Base-by-base conservation (phyloP, 92 coral and sea anemone genomes). In the Phymanthus crucifer region DNA sequence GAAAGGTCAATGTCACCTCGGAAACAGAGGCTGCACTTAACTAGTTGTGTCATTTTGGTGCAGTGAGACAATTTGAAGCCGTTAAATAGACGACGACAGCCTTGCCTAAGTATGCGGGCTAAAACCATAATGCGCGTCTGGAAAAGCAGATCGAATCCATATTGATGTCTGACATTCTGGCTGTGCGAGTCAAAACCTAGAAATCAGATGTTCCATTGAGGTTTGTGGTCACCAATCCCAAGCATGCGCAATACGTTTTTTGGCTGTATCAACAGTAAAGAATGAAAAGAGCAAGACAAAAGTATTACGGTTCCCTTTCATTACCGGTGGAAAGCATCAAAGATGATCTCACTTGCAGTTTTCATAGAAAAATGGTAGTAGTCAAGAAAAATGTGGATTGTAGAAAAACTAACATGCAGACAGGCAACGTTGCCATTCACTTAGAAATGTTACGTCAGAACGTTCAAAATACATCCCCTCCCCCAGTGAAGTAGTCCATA, bases 351-450 rank as follows among this genome's bases (percentile, higher is more conserved):
- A 54, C 64, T 54, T 54, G 21, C 64, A 54, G 64, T 54, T 54
- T 54, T 54, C 26, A 21, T 54, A 54, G 64, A 61, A 61, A 61
- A 61, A 61, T 29, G 68, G 36, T 18, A 24, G 68, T 1, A 54
- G 68, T 29, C 68, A 34, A 61, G 68, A 61, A 61, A 61, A 61
- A 61, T 54, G 68, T 61, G 68, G 34, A 61, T 61, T 10, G 68
- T 61, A 61, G 33, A 61, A 61, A n/a, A 61, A 61, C 64, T 26
- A 61, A 24, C 34, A 24, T 12, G 35, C 29, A 43, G 33, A 17
- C 34, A 61, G 33, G 68, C 34, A n/a, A n/a, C n/a, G n/a, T n/a
- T n/a, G 68, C 34, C 17, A 10, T 61, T 6, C 34, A 27, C 68
- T 61, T 61, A 61, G 68, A 61, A 61, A 61, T 27, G 26, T 61